Base-by-base conservation (phyloP, 2,888 invertebrate genomes). In the Xylota sylvarum region DNA sequence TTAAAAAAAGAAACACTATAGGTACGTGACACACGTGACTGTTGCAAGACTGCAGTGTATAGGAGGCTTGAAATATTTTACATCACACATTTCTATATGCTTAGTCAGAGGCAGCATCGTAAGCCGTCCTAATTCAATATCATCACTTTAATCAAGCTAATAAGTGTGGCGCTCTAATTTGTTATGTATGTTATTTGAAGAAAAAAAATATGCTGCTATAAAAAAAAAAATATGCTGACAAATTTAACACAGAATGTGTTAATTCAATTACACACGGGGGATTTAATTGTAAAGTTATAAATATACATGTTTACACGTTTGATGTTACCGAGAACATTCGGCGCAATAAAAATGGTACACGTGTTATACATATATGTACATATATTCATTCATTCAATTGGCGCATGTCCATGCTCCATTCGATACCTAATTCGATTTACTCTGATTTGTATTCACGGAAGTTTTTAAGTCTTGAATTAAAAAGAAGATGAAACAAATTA, bases 111-210 rank as follows among this genome's bases (percentile, higher is more conserved):
- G 32, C 14, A 17, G 56, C 35, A 23, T 6, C 10, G 12, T 14
- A 12, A 27, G 37, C 56, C 35, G 48, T 23, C 27, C 48, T 19
- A 48, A 58, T 77, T 67, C 46, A 77, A 48, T 65, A 65, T 50
- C 58, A 64, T 55, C 52, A 30, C 30, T 58, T 19, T 37, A 72
- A 60, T 60, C 58, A 10, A 60, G 58, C 43, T 69, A 52, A 58
- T 40, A 77, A 69, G 77, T 77, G 69, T 60, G 77, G 40, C 62
- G 73, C 30, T 62, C 62, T 50, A 50, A 50, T 73, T 60, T 58
- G 14, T 37, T 48, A 27, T 40, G 14, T 23, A 7, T 40, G 30
- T 46, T 48, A 6, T 35, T 37, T 5, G 14, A 10, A 9, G 10
- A 30, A 50, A n/a, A n/a, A 46, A 12, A 14, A 14, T 30, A 56